A percentile compares a stretch with the other conserved stretches of the same genome.
phyloP scores from a whole-genome alignment of 2,888 invertebrate species.

The Cantharis lateralis region DNA sequence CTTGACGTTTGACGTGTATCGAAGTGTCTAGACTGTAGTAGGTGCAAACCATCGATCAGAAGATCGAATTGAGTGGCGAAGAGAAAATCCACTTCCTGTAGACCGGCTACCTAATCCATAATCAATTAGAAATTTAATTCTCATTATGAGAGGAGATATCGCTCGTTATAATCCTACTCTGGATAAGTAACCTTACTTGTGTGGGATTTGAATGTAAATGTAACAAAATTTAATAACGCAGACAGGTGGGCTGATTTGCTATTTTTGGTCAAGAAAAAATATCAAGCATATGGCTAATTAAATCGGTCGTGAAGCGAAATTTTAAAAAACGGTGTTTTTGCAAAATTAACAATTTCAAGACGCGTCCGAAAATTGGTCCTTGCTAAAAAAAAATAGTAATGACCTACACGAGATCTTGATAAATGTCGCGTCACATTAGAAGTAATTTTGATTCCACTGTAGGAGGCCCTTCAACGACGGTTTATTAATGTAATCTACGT shows the following conservation, averaged over 20 bases:
- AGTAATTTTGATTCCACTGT: slow-evolving; percentile 24
- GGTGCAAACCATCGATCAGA: background rate
- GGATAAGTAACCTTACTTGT: background rate
- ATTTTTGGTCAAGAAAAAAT: background rate
- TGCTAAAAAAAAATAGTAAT: background rate
- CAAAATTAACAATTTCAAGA: background rate
- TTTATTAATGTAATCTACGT: slow-evolving; percentile 25
- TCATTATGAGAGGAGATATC: background rate
- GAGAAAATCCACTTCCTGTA: background rate
- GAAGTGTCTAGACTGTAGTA: background rate
- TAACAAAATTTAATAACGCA: slow-evolving; percentile 13
- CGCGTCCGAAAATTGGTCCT: background rate
- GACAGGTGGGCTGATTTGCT: slow-evolving; percentile 1
- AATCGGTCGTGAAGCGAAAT: background rate
- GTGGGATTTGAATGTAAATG: slow-evolving; percentile 11
- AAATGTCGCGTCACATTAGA: slow-evolving; percentile 18
- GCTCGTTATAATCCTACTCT: background rate
- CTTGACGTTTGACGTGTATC: background rate
- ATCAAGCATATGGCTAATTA: background rate
- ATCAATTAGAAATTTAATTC: background rate
- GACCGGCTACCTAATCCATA: background rate
- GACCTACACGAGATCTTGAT: slow-evolving; percentile 17
- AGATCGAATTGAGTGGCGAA: background rate
- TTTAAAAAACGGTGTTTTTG: background rate
- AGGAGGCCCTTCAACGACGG: slow-evolving; percentile 23